Evolutionary conservation across 2,888 invertebrate genomes (phyloP), one percentile per base, ranked within the genome.

Genomic region (Nemotelus pantherinus): DNA sequence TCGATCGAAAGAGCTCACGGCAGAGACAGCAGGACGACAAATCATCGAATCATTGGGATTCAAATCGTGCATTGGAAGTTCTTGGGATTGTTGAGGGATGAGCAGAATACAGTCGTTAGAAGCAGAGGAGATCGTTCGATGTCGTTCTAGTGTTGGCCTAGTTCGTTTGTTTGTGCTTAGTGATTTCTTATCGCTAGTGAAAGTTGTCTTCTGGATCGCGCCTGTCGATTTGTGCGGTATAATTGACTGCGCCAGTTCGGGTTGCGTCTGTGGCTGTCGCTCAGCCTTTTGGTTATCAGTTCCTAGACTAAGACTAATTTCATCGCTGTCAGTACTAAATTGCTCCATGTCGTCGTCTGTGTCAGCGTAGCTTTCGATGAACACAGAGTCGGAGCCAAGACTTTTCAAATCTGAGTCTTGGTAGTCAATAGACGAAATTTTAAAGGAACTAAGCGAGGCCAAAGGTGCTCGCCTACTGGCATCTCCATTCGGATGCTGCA

Each of bases 271-370:
- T 39, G n/a, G 39, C n/a, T 75, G 63, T n/a, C 39, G 60, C 4
- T 72, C 58, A 25, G 55, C 41, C 25, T 72, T 72, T 50, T 43
- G 65, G n/a, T 68, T 43, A 80, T 70, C 84, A 10, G 58, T 45
- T 68, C 82, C 83, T 71, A 76, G 25, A 41, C 76, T 76, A 50
- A 76, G 79, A 79, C 84, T 85, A 41, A 82, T 88, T 78, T 91
- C 91, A 81, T 94, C 94, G 83, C 94, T 95, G 84, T 95, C 95
- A 57, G 94, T 94, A 79, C 94, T 94, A 84, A 95, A 93, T 83
- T 93, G 93, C 83, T 94, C 77, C 82, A 94, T 92, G 83, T 95
- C 95, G 83, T 94, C 94, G 84, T 95, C 95, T 25, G 95, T 95
- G 82, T 94, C 94, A 81, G 88, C 88, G 53, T 87, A 88, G 79